Conservation (phyloP, 2,797 vertebrate species). For the Sandelia bainsii region DNA sequence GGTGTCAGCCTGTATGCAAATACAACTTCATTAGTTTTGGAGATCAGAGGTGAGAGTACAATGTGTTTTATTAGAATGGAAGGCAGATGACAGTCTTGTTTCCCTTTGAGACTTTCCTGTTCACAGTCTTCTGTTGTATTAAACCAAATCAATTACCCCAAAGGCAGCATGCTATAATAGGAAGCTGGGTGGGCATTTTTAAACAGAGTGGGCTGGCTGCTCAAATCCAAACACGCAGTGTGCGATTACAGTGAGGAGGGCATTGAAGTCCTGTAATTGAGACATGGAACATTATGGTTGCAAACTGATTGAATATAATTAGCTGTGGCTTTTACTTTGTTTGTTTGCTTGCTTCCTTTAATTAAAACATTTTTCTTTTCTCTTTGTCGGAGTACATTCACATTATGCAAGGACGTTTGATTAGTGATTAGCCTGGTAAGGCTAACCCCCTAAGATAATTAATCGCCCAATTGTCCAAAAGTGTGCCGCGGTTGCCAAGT, state of each 20-base stretch:
- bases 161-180: slow-evolving; percentile 59
- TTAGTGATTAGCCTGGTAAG: slow-evolving; percentile 68
- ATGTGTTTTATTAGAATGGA: slow-evolving; percentile 61
- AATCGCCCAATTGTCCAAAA: slow-evolving; percentile 60
- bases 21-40: slow-evolving; percentile 73
- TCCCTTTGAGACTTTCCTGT: slow-evolving; percentile 69
- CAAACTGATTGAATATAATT: slow-evolving; percentile 79
- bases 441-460: slow-evolving; percentile 61
- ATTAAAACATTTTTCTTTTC: slow-evolving; percentile 70
- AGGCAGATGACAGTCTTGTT: slow-evolving; percentile 69
- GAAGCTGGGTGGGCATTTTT: slow-evolving; percentile 68
- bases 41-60: slow-evolving; percentile 64
- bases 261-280: slow-evolving; percentile 78
- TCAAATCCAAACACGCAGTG: slow-evolving; percentile 47
- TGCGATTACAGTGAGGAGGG: slow-evolving; percentile 62
- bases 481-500: slow-evolving; percentile 46
- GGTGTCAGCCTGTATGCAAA: slow-evolving; percentile 66
- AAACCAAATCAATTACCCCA: slow-evolving; percentile 75
- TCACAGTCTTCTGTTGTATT: slow-evolving; percentile 72
- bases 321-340: slow-evolving; percentile 71
- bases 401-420: slow-evolving; percentile 62
- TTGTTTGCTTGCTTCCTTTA: slow-evolving; percentile 76
- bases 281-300: slow-evolving; percentile 75
- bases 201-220: slow-evolving; percentile 47
- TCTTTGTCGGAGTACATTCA: slow-evolving; percentile 54